Percentiles rank a stretch among this genome's conserved stretches.
Evolutionary conservation across 2,113 vertebrate species (phyloP).

Genomic region (Rynchops niger): DNA sequence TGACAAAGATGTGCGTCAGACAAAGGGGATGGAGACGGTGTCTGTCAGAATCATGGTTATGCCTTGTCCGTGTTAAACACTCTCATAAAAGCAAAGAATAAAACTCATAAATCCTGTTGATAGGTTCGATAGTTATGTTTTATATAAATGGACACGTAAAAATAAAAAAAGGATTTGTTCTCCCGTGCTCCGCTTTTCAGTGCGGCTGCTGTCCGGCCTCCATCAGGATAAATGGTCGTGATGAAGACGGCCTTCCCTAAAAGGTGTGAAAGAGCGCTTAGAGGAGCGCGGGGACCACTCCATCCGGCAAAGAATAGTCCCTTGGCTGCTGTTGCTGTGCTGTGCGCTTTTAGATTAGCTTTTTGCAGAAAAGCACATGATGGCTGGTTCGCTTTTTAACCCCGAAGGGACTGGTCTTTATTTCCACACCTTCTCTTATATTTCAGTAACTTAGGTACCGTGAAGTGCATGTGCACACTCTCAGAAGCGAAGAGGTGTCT

Average conservation of each 20-base stretch:
- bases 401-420: background rate
- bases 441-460: background rate
- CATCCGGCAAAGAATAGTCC: background rate
- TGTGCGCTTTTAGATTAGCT: background rate
- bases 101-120: background rate
- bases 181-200: background rate
- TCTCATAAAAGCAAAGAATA: background rate
- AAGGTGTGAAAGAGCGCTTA: background rate
- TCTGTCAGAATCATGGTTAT: background rate
- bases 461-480: rapidly evolving
- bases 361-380: background rate
- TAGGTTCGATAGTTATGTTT: background rate
- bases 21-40: background rate
- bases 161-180: background rate
- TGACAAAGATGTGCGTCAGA: background rate
- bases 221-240: background rate
- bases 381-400: background rate
- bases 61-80: background rate
- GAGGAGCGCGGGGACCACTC: background rate
- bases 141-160: background rate
- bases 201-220: background rate
- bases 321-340: background rate
- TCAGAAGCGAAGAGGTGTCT: background rate
- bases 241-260: background rate
- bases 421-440: background rate